Conservation (phyloP, 1,140 invertebrate genomes). For the Drosophila chauvacae region DNA sequence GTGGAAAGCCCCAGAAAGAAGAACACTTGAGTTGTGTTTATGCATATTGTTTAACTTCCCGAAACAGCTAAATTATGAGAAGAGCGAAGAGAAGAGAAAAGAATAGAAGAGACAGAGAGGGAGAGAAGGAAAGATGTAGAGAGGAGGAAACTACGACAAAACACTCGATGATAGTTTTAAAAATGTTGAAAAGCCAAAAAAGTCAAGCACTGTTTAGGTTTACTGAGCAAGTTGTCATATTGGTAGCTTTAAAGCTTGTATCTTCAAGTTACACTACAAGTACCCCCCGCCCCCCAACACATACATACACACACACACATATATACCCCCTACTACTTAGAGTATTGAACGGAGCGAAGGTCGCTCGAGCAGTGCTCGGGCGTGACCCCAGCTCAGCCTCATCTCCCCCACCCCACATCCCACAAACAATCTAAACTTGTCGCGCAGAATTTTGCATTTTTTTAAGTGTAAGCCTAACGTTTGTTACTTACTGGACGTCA, state of each 20-base stretch:
- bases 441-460: constrained; percentile 82
- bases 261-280: constrained; percentile 74
- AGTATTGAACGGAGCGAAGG: constrained; percentile 68
- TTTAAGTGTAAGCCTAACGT: constrained; percentile 67
- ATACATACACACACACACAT: constrained; percentile 39
- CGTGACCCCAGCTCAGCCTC: constrained; percentile 10
- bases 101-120: constrained; percentile 9
- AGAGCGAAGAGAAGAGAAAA: constrained; percentile 5
- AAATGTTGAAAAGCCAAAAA: constrained; percentile 77
- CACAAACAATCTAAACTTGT: constrained; percentile 56
- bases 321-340: constrained; percentile 65
- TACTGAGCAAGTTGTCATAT: constrained; percentile 79
- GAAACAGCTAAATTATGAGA: constrained; percentile 49
- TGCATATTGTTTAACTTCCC: constrained; percentile 62
- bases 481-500: constrained; percentile 73
- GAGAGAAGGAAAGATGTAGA: constrained; percentile 3
- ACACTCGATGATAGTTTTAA: constrained; percentile 67
- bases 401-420: constrained; percentile 19
- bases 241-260: constrained; percentile 82
- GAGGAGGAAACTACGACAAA: constrained; percentile 29
- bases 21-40: constrained; percentile 59
- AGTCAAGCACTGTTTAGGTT: constrained; percentile 80
- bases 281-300: constrained; percentile 19
- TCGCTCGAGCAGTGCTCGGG: constrained; percentile 66
- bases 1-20: constrained; percentile 39